Evolutionary conservation across 2,797 vertebrate genomes (phyloP), one percentile per base, ranked within the genome.

Genomic region (Lerista edwardsae): DNA sequence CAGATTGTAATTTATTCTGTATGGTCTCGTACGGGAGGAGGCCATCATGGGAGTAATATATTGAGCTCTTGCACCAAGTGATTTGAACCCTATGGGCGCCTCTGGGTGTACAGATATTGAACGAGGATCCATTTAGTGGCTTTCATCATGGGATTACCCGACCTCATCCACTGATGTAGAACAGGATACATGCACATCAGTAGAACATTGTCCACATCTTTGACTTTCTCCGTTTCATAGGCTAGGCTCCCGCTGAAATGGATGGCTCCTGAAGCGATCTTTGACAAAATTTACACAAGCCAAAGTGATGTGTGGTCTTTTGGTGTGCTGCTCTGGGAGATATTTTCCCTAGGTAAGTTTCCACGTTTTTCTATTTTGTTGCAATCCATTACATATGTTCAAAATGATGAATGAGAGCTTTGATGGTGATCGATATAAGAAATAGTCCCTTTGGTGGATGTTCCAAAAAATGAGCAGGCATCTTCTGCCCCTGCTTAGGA

Each of bases 271-370:
- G 98, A 99, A 93, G 97, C 98, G 83, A 99, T 99, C 93, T 99
- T 99, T 89, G 98, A 99, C 95, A 99, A 98, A 94, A 96, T 98
- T 92, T 99, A 99, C 94, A 98, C 97, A 17, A 98, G 97, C 0
- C 98, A 98, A 95, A 99, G 98, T 72, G 98, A 99, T 1, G 97
- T 99, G 57, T 98, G 98, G 98, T 99, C 98, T 34, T 98, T 98
- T 10, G 98, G 98, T 75, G 97, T 99, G 84, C 95, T 99, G 80
- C 97, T 98, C 88, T 99, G 98, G 98, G 98, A 99, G 93, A 99
- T 98, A 94, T 98, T 99, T 94, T 98, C 98, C 92, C 94, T 99
- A 82, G 98, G 98, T 98, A 96, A 97, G 96, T 94, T 80, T 19
- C 4, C 6, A 12, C 12, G 51, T 87, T 78, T 11, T 51, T 51